Evolutionary conservation across 2,113 vertebrate genomes (phyloP).

Genomic region (Sphyrna mokarran): DNA sequence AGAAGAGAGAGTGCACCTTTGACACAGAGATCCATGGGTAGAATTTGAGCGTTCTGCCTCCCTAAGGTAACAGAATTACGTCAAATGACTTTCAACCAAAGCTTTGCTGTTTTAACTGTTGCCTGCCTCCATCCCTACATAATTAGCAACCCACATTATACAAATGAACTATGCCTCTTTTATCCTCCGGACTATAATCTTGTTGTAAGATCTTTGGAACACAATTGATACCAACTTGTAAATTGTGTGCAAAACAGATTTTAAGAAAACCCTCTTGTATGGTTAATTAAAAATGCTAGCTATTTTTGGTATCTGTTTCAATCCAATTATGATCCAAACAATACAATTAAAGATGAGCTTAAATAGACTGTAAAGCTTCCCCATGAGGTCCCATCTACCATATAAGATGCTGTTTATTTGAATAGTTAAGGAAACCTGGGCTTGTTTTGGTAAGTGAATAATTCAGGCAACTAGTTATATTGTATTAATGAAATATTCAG

Average conservation of each 20-base stretch:
- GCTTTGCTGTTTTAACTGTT: background rate
- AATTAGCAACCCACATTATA: background rate
- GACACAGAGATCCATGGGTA: background rate
- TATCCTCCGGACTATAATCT: background rate
- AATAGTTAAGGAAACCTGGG: background rate
- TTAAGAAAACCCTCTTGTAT: background rate
- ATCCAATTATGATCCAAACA: background rate
- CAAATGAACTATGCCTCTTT: background rate
- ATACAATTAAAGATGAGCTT: background rate
- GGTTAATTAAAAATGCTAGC: background rate
- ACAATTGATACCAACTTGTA: background rate
- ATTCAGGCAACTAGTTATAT: background rate
- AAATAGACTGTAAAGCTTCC: background rate
- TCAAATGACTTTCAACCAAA: background rate
- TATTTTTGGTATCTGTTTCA: background rate
- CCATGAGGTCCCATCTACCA: background rate
- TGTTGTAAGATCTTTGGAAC: background rate
- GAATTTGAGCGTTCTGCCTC: background rate
- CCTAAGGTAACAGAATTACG: background rate
- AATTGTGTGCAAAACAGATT: background rate
- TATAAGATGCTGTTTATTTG: background rate
- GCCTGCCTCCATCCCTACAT: background rate
- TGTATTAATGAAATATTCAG: conserved; percentile 6
- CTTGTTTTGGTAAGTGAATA: background rate
- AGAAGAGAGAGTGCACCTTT: background rate